Conservation (phyloP, 2,888 invertebrate genomes). For the Microctonus brassicae region DNA sequence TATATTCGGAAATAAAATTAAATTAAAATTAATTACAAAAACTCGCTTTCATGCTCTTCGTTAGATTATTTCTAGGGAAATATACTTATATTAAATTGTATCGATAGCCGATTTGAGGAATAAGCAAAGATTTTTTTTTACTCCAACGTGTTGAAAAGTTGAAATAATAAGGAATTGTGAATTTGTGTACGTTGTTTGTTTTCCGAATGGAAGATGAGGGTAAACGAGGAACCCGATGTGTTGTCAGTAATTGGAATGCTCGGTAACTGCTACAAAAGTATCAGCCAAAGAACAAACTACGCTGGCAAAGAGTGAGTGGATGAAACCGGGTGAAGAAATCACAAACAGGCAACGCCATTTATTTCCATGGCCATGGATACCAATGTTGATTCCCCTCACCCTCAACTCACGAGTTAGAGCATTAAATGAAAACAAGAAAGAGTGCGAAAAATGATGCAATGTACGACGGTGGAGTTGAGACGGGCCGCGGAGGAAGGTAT, state of each 20-base stretch:
- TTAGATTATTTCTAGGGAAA: no score
- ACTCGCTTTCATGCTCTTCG: no score
- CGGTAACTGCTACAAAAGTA: neutral
- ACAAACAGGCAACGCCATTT: conserved; percentile 17
- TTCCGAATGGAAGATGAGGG: neutral
- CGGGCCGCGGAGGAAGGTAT: neutral
- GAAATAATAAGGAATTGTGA: neutral
- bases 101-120: no score
- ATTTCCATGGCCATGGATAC: neutral
- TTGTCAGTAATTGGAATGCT: conserved; percentile 16
- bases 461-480: neutral
- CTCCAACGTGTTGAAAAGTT: no score
- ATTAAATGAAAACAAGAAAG: conserved; percentile 3
- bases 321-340: neutral
- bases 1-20: neutral
- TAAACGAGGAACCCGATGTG: neutral
- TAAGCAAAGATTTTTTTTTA: no score
- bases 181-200: neutral
- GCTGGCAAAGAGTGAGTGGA: neutral
- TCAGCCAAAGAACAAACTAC: neutral
- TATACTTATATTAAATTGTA: no score
- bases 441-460: conserved; percentile 25
- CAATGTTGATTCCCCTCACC: neutral
- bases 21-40: neutral
- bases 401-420: neutral